Percentiles rank a stretch among this genome's conserved stretches.
Evolutionary conservation across 2,797 vertebrate species (phyloP).

Genomic region (Bucorvus abyssinicus): DNA sequence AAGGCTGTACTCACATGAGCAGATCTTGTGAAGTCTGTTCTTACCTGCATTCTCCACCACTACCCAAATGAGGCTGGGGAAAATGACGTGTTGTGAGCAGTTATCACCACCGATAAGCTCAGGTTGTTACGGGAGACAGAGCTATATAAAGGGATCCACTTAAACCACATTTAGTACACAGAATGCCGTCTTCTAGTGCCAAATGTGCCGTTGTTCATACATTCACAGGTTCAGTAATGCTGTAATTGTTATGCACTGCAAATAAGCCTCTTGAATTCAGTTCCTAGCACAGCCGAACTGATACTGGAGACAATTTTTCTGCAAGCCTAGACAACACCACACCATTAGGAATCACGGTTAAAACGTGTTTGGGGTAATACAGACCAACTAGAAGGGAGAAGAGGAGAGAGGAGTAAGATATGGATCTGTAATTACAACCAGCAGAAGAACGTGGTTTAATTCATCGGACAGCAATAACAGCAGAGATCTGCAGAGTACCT

Average conservation of each 20-base stretch:
- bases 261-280: constrained; percentile 6
- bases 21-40: neutral
- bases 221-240: neutral
- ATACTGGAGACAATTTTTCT: constrained; percentile 8
- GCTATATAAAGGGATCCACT: neutral
- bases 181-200: neutral
- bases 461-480: neutral
- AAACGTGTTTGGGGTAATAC: neutral
- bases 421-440: constrained; percentile 44
- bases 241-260: constrained; percentile 17
- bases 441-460: neutral
- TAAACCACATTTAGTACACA: constrained; percentile 7
- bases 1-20: neutral
- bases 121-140: neutral
- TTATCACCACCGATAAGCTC: neutral
- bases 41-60: neutral
- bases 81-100: neutral
- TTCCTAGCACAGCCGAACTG: neutral
- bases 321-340: neutral
- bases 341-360: neutral
- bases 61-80: neutral
- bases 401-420: constrained; percentile 1
- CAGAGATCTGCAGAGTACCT: neutral
- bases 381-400: neutral
- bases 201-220: neutral